A percentile compares a stretch with the other conserved stretches of the same genome.
Evolutionary conservation across 2,888 invertebrate genomes (phyloP).

Genomic region (Hyles lineata): DNA sequence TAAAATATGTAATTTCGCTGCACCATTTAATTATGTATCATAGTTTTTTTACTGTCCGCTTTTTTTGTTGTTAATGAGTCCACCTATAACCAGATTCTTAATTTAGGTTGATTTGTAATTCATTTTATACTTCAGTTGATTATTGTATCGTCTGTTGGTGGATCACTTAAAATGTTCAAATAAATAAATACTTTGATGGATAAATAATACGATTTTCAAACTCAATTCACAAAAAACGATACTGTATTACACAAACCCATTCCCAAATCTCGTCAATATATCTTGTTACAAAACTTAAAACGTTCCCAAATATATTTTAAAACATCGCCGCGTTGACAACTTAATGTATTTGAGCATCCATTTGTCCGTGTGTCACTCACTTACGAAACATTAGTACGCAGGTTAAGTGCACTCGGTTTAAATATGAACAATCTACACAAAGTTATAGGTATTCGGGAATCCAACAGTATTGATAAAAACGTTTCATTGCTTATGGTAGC

Average conservation of each 20-base stretch:
- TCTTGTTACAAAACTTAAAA: slow-evolving; percentile 16
- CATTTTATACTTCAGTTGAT: too few species aligned
- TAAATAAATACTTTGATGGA: too few species aligned
- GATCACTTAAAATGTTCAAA: too few species aligned
- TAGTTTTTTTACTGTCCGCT: too few species aligned
- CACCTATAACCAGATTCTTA: too few species aligned
- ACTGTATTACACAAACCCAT: not conserved
- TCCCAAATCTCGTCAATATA: slow-evolving; percentile 31
- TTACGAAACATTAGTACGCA: slow-evolving; percentile 12
- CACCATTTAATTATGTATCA: too few species aligned
- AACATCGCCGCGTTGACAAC: slow-evolving; percentile 5
- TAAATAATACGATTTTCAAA: too few species aligned
- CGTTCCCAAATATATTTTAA: slow-evolving; percentile 18
- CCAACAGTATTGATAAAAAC: not conserved
- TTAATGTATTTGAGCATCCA: slow-evolving; percentile 14
- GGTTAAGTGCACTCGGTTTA: slow-evolving; percentile 11
- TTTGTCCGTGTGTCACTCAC: slow-evolving; percentile 26
- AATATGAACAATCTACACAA: not conserved
- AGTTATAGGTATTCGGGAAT: not conserved
- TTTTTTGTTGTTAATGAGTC: too few species aligned
- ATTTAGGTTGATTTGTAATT: too few species aligned
- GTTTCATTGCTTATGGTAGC: too few species aligned
- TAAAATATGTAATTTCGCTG: too few species aligned
- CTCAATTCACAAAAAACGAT: not conserved
- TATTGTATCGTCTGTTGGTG: too few species aligned